Conservation (phyloP, 2,113 vertebrate species). For the Vulpes lagopus region DNA sequence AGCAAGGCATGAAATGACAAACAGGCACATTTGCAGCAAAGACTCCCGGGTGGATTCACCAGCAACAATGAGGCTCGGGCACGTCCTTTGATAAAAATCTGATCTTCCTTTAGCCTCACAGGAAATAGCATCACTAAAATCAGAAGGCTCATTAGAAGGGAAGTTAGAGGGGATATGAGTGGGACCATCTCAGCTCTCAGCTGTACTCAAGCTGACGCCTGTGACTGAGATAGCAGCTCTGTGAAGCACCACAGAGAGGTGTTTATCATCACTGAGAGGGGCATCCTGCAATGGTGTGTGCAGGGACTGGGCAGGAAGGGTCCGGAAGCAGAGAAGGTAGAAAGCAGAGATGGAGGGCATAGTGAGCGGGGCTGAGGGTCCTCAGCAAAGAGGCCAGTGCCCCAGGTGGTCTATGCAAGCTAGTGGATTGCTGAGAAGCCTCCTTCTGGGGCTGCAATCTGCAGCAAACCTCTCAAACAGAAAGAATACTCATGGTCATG, state of each 20-base stretch:
- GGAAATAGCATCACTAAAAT: conserved; percentile 68
- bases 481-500: not conserved
- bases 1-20: conserved; percentile 58
- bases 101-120: not conserved
- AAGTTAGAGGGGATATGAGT: conserved; percentile 6
- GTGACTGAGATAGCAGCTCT: not conserved
- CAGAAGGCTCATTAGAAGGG: conserved; percentile 39
- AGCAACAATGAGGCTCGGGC: not conserved
- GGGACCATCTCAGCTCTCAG: not conserved
- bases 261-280: not conserved
- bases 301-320: not conserved
- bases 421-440: not conserved
- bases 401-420: not conserved
- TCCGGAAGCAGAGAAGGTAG: not conserved
- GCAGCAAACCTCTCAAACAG: not conserved
- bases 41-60: not conserved
- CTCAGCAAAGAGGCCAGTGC: not conserved
- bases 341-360: not conserved
- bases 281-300: not conserved
- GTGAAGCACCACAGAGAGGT: not conserved
- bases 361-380: not conserved
- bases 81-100: conserved; percentile 37
- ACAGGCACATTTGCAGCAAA: conserved; percentile 54
- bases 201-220: not conserved
- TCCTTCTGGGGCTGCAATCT: not conserved